These are phyloP conservation scores for Syritta pipiens DNA, from an alignment of 2,888 invertebrate species.

Conservation along the genomic window DNA sequence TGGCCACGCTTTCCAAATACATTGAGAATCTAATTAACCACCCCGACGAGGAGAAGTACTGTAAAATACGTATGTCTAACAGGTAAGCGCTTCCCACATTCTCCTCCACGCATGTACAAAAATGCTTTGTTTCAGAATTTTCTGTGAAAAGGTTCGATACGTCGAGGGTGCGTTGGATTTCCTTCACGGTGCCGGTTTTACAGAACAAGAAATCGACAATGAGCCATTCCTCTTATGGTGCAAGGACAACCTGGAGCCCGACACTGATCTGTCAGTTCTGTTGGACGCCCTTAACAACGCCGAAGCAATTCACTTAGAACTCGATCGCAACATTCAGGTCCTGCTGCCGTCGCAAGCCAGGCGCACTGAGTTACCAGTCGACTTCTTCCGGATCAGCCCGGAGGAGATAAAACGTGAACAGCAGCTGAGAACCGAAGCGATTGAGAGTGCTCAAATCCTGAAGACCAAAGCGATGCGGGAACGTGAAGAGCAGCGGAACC, in stretches of 20 bases:
- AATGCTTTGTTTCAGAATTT: conserved; percentile 79
- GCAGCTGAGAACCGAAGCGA: conserved; percentile 85
- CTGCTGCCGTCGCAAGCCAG: conserved; percentile 87
- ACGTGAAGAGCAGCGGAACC: conserved; percentile 89
- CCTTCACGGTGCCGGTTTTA: conserved; percentile 91
- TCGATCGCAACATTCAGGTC: conserved; percentile 94
- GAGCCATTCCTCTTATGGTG: conserved; percentile 86
- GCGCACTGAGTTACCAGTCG: conserved; percentile 86
- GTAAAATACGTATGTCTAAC: conserved; percentile 92
- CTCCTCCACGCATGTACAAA: neutral
- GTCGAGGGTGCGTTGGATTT: conserved; percentile 91
- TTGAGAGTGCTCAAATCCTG: conserved; percentile 90
- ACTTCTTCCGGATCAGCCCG: conserved; percentile 89
- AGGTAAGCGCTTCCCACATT: conserved; percentile 76
- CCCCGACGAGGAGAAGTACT: conserved; percentile 93
- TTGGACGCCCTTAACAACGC: conserved; percentile 89
- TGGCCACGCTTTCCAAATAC: conserved; percentile 93
- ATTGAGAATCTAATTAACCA: conserved; percentile 92
- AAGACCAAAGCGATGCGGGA: conserved; percentile 97
- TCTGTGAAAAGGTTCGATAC: conserved; percentile 88
- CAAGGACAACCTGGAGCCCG: conserved; percentile 80
- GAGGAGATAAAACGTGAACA: conserved; percentile 93
- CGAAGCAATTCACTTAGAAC: conserved; percentile 89
- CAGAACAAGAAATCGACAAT: conserved; percentile 82
- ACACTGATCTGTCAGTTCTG: conserved; percentile 81